Evolutionary conservation across 2,797 vertebrate genomes (phyloP).

Genomic region (Halcyon badia): DNA sequence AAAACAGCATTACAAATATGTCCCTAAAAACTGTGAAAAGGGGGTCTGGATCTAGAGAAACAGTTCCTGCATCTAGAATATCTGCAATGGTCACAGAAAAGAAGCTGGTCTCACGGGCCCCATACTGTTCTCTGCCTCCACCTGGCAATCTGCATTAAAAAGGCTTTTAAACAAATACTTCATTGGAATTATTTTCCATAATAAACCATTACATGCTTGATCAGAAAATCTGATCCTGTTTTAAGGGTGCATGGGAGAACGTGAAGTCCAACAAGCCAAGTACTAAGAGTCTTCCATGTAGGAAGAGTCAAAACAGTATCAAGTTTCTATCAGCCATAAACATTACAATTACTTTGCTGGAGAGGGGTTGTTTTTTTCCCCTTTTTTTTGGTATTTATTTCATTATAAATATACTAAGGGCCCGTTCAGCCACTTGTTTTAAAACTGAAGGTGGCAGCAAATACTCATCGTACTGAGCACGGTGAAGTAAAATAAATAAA

Average conservation of each 20-base stretch:
- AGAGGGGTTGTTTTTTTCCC: background rate
- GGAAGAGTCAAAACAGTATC: background rate
- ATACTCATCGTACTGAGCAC: background rate
- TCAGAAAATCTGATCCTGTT: background rate
- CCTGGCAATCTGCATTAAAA: background rate
- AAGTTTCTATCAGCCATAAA: background rate
- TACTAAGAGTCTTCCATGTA: background rate
- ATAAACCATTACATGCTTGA: background rate
- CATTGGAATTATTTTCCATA: background rate
- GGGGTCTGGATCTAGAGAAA: rapidly evolving
- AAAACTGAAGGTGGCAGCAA: constrained; percentile 70
- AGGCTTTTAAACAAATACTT: background rate
- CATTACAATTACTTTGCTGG: background rate
- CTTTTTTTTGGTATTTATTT: background rate
- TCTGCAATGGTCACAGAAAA: background rate
- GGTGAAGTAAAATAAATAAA: background rate
- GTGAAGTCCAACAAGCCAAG: background rate
- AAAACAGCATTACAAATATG: background rate
- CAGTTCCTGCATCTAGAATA: background rate
- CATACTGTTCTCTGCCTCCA: background rate
- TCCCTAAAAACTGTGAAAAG: background rate
- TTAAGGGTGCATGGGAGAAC: background rate
- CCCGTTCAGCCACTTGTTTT: background rate
- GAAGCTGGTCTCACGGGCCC: background rate
- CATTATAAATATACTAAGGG: background rate